phyloP scores from a whole-genome alignment of 2,797 vertebrate genomes.

The Cuculus canorus region DNA sequence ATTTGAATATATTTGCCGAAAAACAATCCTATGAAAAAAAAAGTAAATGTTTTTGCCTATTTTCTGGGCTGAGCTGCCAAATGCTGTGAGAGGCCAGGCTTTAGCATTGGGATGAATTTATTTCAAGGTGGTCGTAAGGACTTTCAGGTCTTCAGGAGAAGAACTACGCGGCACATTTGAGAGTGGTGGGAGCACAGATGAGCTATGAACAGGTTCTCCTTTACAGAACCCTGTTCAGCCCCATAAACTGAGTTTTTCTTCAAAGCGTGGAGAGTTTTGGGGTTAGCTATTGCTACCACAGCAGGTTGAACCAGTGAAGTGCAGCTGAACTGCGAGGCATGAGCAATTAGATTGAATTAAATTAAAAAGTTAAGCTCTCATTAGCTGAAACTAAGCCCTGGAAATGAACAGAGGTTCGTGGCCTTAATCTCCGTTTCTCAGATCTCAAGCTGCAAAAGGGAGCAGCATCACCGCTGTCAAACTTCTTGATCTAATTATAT shows the following conservation, averaged over 20 bases:
- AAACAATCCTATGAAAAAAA: not conserved
- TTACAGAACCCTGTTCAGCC: not conserved
- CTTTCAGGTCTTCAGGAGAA: not conserved
- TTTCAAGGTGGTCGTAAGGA: not conserved
- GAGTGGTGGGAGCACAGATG: accelerated
- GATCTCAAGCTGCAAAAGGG: slow-evolving; percentile 10
- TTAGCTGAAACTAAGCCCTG: slow-evolving; percentile 21
- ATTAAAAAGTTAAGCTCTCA: slow-evolving; percentile 28
- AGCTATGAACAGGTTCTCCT: not conserved
- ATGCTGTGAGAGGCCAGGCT: not conserved
- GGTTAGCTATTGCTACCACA: not conserved
- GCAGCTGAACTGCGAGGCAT: not conserved
- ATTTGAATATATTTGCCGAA: not conserved
- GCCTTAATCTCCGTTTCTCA: slow-evolving; percentile 31
- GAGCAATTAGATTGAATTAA: slow-evolving; percentile 26
- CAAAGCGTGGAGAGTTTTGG: not conserved
- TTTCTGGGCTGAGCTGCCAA: not conserved
- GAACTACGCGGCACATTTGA: accelerated
- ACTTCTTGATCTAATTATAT: slow-evolving; percentile 17
- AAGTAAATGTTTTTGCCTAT: not conserved
- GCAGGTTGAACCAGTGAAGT: not conserved
- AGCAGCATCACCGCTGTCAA: not conserved
- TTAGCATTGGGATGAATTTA: not conserved
- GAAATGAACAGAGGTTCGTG: not conserved
- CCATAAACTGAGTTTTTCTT: not conserved